Evolutionary conservation across 1,140 invertebrate species (phyloP).

Genomic region (Cyclina sinensis): DNA sequence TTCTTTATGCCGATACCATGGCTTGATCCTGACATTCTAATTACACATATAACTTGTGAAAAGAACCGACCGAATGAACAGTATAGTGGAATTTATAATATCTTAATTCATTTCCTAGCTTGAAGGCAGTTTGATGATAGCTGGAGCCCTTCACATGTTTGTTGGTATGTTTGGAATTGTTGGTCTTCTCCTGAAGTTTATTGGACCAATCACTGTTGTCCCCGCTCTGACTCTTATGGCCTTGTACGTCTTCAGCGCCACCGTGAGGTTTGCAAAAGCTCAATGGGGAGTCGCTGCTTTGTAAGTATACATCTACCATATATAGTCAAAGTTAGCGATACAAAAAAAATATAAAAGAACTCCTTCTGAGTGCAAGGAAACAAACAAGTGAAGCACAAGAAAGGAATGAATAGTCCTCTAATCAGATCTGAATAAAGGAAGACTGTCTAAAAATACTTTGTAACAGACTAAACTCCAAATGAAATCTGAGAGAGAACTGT

Average conservation of each 20-base stretch:
- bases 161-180: conserved; percentile 80
- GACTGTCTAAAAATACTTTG: no score
- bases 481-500: no score
- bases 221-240: conserved; percentile 87
- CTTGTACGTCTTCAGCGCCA: conserved; percentile 85
- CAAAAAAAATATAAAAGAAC: no score
- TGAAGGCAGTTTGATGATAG: conserved; percentile 78
- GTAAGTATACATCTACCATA: no score
- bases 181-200: conserved; percentile 85
- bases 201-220: conserved; percentile 88
- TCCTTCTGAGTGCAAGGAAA: no score
- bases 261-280: conserved; percentile 82
- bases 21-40: no score
- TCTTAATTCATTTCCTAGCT: conserved; percentile 63
- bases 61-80: neutral
- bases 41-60: no score
- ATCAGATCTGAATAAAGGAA: no score
- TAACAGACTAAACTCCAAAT: no score
- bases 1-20: neutral
- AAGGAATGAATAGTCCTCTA: no score
- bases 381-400: no score
- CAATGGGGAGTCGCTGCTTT: conserved; percentile 86
- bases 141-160: conserved; percentile 75
- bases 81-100: neutral
- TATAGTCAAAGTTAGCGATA: no score